Evolutionary conservation across 2,797 vertebrate species (phyloP).

Genomic region (Coregonus suidteri): DNA sequence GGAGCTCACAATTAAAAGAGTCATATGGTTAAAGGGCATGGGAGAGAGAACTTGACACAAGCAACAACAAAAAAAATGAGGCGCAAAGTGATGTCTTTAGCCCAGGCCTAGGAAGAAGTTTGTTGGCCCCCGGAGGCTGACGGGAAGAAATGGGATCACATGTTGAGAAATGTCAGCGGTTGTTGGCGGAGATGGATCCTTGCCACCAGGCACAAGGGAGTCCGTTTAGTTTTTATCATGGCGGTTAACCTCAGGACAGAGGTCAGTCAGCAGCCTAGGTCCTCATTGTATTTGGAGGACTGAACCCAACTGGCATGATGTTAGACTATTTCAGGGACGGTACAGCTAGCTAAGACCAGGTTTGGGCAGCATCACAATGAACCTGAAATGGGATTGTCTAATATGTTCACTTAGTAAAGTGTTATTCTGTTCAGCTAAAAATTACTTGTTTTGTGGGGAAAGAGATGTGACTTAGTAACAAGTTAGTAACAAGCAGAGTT

Average conservation of each 20-base stretch:
- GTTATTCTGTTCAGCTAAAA: no score
- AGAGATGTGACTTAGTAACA: neutral
- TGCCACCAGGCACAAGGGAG: slow-evolving; percentile 60
- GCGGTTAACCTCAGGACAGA: slow-evolving; percentile 60
- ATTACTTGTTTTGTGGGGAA: neutral
- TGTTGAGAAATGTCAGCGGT: slow-evolving; percentile 67
- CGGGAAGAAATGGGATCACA: slow-evolving; percentile 48
- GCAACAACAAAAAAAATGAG: slow-evolving; percentile 51
- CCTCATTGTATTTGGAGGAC: slow-evolving; percentile 47
- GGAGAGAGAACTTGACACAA: slow-evolving; percentile 58
- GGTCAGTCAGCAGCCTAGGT: slow-evolving; percentile 50
- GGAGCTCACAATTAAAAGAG: slow-evolving; percentile 62
- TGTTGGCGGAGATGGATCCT: slow-evolving; percentile 67
- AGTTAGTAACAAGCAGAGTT: neutral
- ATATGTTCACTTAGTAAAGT: neutral
- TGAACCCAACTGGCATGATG: neutral
- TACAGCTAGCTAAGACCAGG: neutral
- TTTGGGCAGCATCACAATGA: neutral
- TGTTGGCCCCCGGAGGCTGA: slow-evolving; percentile 34
- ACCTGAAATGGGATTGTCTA: neutral
- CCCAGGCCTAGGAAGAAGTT: slow-evolving; percentile 60
- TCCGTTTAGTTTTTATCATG: slow-evolving; percentile 72
- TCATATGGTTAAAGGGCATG: slow-evolving; percentile 62
- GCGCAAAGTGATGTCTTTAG: slow-evolving; percentile 68
- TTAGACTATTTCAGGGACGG: neutral